These are phyloP conservation scores for Oryzaephilus surinamensis DNA, from an alignment of 1,140 invertebrate genomes.

Conservation along the genomic window DNA sequence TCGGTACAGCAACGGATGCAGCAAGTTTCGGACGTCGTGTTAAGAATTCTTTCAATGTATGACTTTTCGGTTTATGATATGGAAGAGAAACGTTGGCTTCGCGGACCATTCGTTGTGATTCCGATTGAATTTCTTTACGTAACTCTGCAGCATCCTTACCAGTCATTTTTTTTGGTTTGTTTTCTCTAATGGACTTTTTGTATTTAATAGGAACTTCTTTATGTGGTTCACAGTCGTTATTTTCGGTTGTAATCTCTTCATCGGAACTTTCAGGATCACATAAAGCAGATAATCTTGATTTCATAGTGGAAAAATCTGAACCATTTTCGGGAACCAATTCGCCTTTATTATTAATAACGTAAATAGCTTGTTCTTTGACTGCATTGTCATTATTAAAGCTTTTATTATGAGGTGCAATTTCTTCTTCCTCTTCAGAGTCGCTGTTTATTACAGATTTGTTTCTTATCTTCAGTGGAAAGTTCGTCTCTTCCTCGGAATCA, in stretches of 20 bases:
- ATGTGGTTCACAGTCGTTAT: background rate
- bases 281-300: conserved; percentile 14
- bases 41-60: conserved; percentile 62
- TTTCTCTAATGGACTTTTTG: background rate
- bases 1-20: conserved; percentile 5
- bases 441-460: conserved; percentile 6
- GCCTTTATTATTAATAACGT: conserved; percentile 11
- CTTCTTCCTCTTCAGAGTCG: conserved; percentile 9
- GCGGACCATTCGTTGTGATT: conserved; percentile 55
- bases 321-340: conserved; percentile 12
- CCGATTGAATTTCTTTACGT: conserved; percentile 45
- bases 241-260: background rate
- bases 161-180: conserved; percentile 36
- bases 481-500: conserved; percentile 4
- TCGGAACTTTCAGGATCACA: conserved; percentile 21
- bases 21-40: conserved; percentile 31
- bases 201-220: background rate
- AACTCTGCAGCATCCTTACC: conserved; percentile 45
- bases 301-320: background rate
- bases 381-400: conserved; percentile 11
- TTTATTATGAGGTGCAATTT: conserved; percentile 12
- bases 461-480: conserved; percentile 3
- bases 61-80: conserved; percentile 65
- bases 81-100: conserved; percentile 60
- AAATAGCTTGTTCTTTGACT: conserved; percentile 8